Base-by-base conservation (phyloP, 2,888 invertebrate species). In the Hyles lineata region DNA sequence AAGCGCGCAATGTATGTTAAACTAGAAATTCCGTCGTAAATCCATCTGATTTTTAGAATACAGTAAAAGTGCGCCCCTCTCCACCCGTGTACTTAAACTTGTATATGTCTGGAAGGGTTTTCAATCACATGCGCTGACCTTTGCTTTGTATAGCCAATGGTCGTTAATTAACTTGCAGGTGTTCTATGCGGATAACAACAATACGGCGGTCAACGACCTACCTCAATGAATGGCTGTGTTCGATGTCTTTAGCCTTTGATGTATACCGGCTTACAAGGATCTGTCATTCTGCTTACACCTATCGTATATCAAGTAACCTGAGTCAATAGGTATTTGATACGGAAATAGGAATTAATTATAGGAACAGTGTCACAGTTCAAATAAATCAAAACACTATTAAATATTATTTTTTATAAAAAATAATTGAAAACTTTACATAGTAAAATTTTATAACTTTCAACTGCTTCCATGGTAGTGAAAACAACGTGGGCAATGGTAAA, bases 71-170 rank as follows among this genome's bases (percentile, higher is more conserved):
- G 78, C 76, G 74, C 82, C 74, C 82, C 82, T 82, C 72, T 79
- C 81, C 80, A 78, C 81, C 82, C 81, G 43, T 82, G 84, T 87
- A 83, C 84, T 87, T 87, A 85, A 88, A 88, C 83, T 85, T 88
- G 87, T 90, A 87, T 90, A 88, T 88, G 90, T 89, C 89, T 90
- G 89, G 85, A 88, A 83, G 85, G 87, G 88, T 91, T 90, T 92
- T 91, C 89, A 91, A 91, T 89, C 87, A 87, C 85, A 84, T 85
- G 86, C 84, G 80, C 83, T 82, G 81, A 78, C 82, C 81, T 83
- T 85, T 83, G 63, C 55, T 67, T 63, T 58, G 23, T 72, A 58
- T 43, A 72, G 67, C 35, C 23, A 9, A 23, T 43, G 58, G 32
- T 25, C 35, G 29, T 67, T 72, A 72, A 72, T 72, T 72, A 58